Conservation (phyloP, 2,888 invertebrate species). For the Blera fallax region DNA sequence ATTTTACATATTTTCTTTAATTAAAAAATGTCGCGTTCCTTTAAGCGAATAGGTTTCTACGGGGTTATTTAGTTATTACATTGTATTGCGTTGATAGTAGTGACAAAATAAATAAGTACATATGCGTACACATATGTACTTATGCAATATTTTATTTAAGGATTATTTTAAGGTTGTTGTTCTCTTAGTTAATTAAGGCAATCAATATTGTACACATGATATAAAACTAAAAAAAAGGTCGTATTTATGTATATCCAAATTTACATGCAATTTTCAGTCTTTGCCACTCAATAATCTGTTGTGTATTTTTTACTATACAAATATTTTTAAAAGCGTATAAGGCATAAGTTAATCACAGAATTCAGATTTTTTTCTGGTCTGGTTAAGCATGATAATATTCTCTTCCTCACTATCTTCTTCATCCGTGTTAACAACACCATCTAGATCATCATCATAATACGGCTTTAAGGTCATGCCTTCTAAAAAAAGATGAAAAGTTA, state of each 20-base stretch:
- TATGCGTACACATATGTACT: too few species aligned
- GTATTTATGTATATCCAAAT: not conserved
- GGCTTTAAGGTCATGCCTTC: conserved; percentile 82
- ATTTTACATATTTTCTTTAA: not conserved
- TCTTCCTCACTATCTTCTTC: conserved; percentile 82
- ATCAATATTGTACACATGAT: conserved; percentile 5
- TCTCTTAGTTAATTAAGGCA: conserved; percentile 17
- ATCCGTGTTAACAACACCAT: conserved; percentile 83
- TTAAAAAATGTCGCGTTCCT: not conserved
- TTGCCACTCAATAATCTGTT: conserved; percentile 9
- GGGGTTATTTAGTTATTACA: not conserved
- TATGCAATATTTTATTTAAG: too few species aligned
- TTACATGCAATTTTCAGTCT: conserved; percentile 40
- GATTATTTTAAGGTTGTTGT: not conserved
- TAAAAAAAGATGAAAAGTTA: conserved; percentile 60
- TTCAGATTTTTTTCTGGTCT: conserved; percentile 38
- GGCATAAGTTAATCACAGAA: conserved; percentile 45
- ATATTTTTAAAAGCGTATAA: not conserved
- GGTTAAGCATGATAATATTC: conserved; percentile 47
- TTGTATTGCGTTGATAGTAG: not conserved
- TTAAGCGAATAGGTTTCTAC: too few species aligned
- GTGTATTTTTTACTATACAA: not conserved
- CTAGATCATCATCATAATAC: conserved; percentile 88
- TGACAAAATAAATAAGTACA: not conserved
- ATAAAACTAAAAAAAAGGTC: not conserved